A percentile compares a stretch with the other conserved stretches of the same genome.
phyloP scores from a whole-genome alignment of 2,113 vertebrate genomes.

The Silurus meridionalis region DNA sequence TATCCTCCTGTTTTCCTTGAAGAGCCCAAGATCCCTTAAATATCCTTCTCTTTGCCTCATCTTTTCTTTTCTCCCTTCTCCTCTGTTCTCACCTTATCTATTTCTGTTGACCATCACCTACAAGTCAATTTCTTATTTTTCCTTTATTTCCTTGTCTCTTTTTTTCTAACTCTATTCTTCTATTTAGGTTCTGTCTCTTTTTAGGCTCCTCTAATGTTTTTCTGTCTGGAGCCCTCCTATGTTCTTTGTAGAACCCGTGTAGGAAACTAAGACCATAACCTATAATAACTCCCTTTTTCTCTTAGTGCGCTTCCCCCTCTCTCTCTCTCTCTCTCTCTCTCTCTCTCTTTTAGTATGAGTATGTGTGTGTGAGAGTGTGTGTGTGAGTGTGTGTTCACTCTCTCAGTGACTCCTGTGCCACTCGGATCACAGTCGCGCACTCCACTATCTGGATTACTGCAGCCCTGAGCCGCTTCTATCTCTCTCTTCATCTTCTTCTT shows the following conservation, averaged over 20 bases:
- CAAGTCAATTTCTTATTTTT: background rate
- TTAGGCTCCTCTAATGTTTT: constrained; percentile 13
- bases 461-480: constrained; percentile 18
- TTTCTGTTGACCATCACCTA: background rate
- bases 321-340: constrained; percentile 35
- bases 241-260: background rate
- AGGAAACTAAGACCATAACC: background rate
- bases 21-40: background rate
- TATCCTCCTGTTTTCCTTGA: background rate
- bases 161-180: background rate
- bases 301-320: background rate
- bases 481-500: constrained; percentile 13
- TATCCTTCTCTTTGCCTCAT: background rate
- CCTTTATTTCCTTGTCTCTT: background rate
- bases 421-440: constrained; percentile 16
- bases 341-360: background rate
- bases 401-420: constrained; percentile 24
- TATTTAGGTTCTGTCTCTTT: constrained; percentile 42
- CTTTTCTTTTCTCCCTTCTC: background rate
- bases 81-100: background rate
- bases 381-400: background rate
- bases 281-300: background rate
- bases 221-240: background rate
- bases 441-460: constrained; percentile 36
- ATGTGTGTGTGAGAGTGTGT: background rate